Evolutionary conservation across 2,113 vertebrate species (phyloP), one percentile per base, ranked within the genome.

Genomic region (Nerophis lumbriciformis): DNA sequence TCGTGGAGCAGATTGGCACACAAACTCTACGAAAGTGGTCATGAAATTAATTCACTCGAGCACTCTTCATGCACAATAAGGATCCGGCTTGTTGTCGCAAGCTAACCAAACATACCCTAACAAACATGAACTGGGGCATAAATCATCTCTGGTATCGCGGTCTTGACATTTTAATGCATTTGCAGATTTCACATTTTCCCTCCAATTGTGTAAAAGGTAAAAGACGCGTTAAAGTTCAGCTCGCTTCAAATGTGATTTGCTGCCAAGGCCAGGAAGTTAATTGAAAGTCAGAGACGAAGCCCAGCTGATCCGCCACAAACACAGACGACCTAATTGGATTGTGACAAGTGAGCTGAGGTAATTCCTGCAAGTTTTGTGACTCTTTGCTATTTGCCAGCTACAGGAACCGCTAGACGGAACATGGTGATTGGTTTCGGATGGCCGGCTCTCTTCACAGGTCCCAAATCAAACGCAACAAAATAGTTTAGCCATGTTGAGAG

Each of bases 311-410:
- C 14, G 50, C 63, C 28, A 63, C 60, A 82, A 88, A 88, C 78
- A 71, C 50, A 73, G 61, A 70, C 67, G 72, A 72, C 80, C 73
- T 87, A 89, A 88, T 87, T 89, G 85, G 83, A 82, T 77, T 81
- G 75, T 73, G 75, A 85, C 78, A 83, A 79, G 83, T 75, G 67
- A 72, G 68, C 62, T 63, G 55, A 58, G 53, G 66, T 83, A 66
- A 85, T 84, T 76, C 55, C 76, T 28, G 59, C 61, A 64, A 77
- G 82, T 78, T 80, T 69, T 64, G 74, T 61, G 62, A 73, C 64
- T 85, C 48, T 61, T 69, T 71, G 66, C 54, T 87, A 85, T 81
- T 86, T 85, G 78, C 66, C 72, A 68, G 65, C 58, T 12, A 45
- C 58, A 59, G 58, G 58, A 8, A 63, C 65, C 19, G 52, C 59